Evolutionary conservation across 2,888 invertebrate species (phyloP).

Genomic region (Caenorhabditis japonica): DNA sequence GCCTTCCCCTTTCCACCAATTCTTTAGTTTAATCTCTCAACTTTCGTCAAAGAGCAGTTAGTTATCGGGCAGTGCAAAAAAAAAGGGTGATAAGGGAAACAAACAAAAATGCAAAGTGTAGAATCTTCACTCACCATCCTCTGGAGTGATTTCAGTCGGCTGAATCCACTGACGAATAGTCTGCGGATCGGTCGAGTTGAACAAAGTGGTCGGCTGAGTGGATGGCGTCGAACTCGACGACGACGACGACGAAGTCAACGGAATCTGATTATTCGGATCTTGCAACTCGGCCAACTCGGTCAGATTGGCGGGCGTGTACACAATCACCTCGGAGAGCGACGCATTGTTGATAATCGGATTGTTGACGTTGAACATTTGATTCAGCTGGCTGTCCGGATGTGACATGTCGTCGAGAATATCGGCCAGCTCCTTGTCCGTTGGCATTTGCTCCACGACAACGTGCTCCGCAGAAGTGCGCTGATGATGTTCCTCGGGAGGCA

Average conservation of each 20-base stretch:
- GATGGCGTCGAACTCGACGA: slow-evolving; percentile 1
- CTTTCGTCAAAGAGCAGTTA: slow-evolving; percentile 24
- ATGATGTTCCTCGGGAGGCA: slow-evolving; percentile 11
- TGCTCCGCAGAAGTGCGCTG: slow-evolving; percentile 1
- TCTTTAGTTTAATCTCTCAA: slow-evolving; percentile 51
- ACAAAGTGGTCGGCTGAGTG: slow-evolving; percentile 22
- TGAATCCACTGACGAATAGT: slow-evolving; percentile 28
- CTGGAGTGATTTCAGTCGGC: slow-evolving; percentile 9
- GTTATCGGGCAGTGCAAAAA: slow-evolving; percentile 23
- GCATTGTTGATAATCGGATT: slow-evolving; percentile 56
- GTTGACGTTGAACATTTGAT: slow-evolving; percentile 42
- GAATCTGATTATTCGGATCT: slow-evolving; percentile 20
- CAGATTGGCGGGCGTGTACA: slow-evolving; percentile 50
- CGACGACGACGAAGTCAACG: slow-evolving; percentile 4
- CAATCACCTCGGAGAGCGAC: slow-evolving; percentile 50
- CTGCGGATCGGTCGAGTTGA: slow-evolving; percentile 35
- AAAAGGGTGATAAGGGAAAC: slow-evolving; percentile 7
- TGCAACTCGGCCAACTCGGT: slow-evolving; percentile 46
- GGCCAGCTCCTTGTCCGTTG: slow-evolving; percentile 56
- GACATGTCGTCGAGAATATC: slow-evolving; percentile 62
- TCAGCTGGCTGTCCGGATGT: slow-evolving; percentile 57
- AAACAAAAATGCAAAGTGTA: neutral
- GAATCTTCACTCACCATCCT: slow-evolving; percentile 23
- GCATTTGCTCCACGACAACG: slow-evolving; percentile 1
- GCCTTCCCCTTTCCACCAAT: too few species aligned